Base-by-base conservation (phyloP, 1,140 invertebrate genomes). In the Aphaenogaster floridana region DNA sequence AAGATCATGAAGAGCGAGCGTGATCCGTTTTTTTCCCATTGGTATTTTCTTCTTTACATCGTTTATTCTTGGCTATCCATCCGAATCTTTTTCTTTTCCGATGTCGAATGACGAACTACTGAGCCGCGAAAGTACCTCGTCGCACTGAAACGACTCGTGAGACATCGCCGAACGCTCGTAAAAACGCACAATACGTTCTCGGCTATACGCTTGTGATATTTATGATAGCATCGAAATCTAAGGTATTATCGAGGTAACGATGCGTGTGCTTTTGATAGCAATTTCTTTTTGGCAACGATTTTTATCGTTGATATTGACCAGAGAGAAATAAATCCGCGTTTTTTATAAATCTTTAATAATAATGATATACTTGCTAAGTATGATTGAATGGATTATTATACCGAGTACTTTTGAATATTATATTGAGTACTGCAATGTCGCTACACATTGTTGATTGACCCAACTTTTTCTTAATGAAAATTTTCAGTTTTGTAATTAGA, bases 111-210 rank as follows among this genome's bases (percentile, higher is more conserved):
- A 89, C 77, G 64, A 78, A 85, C 63, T 83, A 71, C 64, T 69
- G 61, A 90, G 57, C 50, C 54, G 74, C 86, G 61, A 77, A 83
- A 88, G 86, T 86, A 81, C 74, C 89, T 86, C 61, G 63, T 63
- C 52, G 57, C 72, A 34, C 54, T 54, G 63, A 86, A 74, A 89
- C 87, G 87, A 89, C 88, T 87, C 61, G 64, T 59, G 88, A 84
- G 85, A 61, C 59, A 71, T 85, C 86, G 48, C 86, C 52, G 50
- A 59, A 21, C 71, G 88, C 79, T 91, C 86, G 86, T 91, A 90
- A 90, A 91, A 88, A 74, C 69, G 39, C 78, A 36, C 39, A 50
- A 39, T 71, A 45, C 50, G 17, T 48, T 28, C 42, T 36, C 39
- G 52, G 61, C 80, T 28, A 8, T 80, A 50, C 54, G 39, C 54